A percentile compares a stretch with the other conserved stretches of the same genome.
phyloP scores from a whole-genome alignment of 1,140 invertebrate species.

The Agrypnia vestita region DNA sequence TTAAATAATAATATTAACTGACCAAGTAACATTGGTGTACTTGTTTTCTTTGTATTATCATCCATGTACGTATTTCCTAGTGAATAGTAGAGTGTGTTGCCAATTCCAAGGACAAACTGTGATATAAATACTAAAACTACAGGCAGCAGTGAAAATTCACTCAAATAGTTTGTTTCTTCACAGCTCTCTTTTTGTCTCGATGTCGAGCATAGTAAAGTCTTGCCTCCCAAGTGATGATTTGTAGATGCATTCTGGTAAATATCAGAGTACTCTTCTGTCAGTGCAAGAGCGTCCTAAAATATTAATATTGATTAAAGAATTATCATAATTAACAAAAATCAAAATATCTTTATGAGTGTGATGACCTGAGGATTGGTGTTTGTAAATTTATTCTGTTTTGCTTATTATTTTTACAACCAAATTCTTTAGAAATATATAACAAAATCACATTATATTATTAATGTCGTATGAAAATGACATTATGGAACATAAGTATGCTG shows the following conservation, averaged over 20 bases:
- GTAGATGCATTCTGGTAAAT: slow-evolving; percentile 43
- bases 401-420: too few species aligned
- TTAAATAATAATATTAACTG: slow-evolving; percentile 59
- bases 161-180: slow-evolving; percentile 66
- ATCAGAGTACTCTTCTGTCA: slow-evolving; percentile 70
- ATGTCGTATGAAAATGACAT: too few species aligned
- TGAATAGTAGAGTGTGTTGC: slow-evolving; percentile 79
- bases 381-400: too few species aligned
- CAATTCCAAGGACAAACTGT: slow-evolving; percentile 81
- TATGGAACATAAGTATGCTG: too few species aligned
- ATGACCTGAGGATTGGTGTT: too few species aligned
- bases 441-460: too few species aligned
- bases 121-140: slow-evolving; percentile 79
- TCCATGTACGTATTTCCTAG: slow-evolving; percentile 81
- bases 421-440: too few species aligned
- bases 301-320: background rate
- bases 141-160: slow-evolving; percentile 71
- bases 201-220: slow-evolving; percentile 48
- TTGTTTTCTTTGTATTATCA: slow-evolving; percentile 81
- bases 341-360: slow-evolving; percentile 1
- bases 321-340: background rate
- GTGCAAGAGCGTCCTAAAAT: slow-evolving; percentile 64
- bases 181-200: slow-evolving; percentile 64
- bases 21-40: slow-evolving; percentile 78
- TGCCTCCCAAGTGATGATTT: slow-evolving; percentile 39